Percentiles rank a stretch among this genome's conserved stretches.
Evolutionary conservation across 1,140 invertebrate genomes (phyloP).

Genomic region (Popillia japonica): DNA sequence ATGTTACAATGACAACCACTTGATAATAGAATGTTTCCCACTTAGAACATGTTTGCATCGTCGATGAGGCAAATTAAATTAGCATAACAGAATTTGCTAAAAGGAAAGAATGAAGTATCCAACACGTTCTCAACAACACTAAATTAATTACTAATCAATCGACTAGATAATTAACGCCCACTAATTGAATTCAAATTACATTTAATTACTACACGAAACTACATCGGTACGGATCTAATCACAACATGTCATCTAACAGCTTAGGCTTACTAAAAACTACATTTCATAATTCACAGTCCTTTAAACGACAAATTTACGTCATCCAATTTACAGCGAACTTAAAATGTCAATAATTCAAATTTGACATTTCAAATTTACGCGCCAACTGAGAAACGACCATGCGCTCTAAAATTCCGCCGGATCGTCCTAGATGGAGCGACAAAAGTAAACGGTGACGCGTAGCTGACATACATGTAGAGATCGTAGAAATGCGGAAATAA

Average conservation of each 20-base stretch:
- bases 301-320: background rate
- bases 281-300: background rate
- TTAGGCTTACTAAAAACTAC: background rate
- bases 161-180: too few relatives aligned
- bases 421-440: slow-evolving; percentile 21
- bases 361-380: background rate
- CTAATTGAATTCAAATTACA: too few relatives aligned
- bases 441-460: slow-evolving; percentile 23
- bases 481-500: slow-evolving; percentile 12
- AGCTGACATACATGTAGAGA: slow-evolving; percentile 14
- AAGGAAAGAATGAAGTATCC: too few relatives aligned
- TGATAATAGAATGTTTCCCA: too few relatives aligned
- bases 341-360: background rate
- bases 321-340: background rate
- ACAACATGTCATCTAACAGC: background rate
- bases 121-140: too few relatives aligned
- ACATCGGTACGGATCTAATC: too few relatives aligned
- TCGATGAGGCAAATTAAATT: too few relatives aligned
- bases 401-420: slow-evolving; percentile 5
- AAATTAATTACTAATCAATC: too few relatives aligned
- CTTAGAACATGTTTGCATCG: too few relatives aligned
- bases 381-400: background rate
- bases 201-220: too few relatives aligned
- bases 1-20: too few relatives aligned
- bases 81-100: too few relatives aligned